Percentiles rank a stretch among this genome's conserved stretches.
phyloP scores from a whole-genome alignment of 1,140 invertebrate species.

The Aphis gossypii region DNA sequence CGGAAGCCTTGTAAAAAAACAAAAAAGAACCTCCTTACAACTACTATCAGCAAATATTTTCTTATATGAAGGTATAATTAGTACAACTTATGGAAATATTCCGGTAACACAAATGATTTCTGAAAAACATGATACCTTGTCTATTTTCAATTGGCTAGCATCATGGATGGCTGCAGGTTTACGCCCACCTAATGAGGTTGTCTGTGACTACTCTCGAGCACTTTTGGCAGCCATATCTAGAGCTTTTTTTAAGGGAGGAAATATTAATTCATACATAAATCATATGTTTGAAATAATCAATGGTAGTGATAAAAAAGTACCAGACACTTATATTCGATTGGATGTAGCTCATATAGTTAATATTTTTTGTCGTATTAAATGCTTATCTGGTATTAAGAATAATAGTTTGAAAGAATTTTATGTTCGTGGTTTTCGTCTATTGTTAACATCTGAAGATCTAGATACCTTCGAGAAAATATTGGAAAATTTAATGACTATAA shows the following conservation, averaged over 20 bases:
- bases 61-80: not conserved
- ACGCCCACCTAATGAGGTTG: not conserved
- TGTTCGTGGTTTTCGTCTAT: not conserved
- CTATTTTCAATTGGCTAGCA: not conserved
- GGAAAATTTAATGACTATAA: not conserved
- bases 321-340: not conserved
- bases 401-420: not conserved
- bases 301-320: not conserved
- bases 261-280: not conserved
- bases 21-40: not conserved
- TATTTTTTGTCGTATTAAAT: not conserved
- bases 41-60: not conserved
- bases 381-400: not conserved
- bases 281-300: not conserved
- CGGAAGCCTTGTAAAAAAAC: not conserved
- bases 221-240: not conserved
- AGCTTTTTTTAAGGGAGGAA: not conserved
- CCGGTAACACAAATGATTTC: not conserved
- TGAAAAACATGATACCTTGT: not conserved
- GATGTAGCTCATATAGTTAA: not conserved
- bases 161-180: not conserved
- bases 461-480: conserved; percentile 4
- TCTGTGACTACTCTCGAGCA: not conserved
- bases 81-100: not conserved
- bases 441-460: not conserved